Evolutionary conservation across 2,888 invertebrate genomes (phyloP).

Genomic region (Cephonodes hylas): DNA sequence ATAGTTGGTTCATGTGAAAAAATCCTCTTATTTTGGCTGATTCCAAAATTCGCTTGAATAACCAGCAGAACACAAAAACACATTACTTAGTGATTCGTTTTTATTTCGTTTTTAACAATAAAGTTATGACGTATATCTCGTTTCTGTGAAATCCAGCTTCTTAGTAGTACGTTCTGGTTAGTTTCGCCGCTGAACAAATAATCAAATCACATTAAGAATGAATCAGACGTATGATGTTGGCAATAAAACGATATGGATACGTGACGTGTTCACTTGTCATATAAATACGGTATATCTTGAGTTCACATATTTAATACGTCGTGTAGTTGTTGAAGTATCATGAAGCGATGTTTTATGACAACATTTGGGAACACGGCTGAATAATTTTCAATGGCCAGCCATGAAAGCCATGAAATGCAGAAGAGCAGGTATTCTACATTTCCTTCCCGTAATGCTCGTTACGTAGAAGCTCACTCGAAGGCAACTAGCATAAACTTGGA

Average conservation of each 20-base stretch:
- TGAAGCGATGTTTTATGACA: constrained; percentile 22
- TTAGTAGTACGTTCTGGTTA: not conserved
- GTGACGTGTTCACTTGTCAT: not conserved
- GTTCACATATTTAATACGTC: not conserved
- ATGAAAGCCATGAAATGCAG: no score
- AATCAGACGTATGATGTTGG: not conserved
- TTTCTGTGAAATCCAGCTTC: not conserved
- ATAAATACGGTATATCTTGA: not conserved
- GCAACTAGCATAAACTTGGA: constrained; percentile 69
- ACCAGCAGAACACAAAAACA: no score
- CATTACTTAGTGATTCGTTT: no score
- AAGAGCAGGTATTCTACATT: constrained; percentile 45
- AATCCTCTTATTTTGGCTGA: no score
- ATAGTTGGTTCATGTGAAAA: no score
- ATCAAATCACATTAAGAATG: not conserved
- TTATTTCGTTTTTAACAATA: no score
- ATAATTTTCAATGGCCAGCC: constrained; percentile 47
- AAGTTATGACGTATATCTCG: no score
- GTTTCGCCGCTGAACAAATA: not conserved
- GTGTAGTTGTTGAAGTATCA: constrained; percentile 5
- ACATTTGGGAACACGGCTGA: constrained; percentile 35
- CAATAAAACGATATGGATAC: not conserved
- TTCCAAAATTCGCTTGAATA: no score
- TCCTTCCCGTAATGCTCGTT: constrained; percentile 50
- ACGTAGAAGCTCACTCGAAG: constrained; percentile 57